These are phyloP conservation scores for Kradibia gibbosae DNA, from an alignment of 1,140 invertebrate genomes.

Conservation along the genomic window DNA sequence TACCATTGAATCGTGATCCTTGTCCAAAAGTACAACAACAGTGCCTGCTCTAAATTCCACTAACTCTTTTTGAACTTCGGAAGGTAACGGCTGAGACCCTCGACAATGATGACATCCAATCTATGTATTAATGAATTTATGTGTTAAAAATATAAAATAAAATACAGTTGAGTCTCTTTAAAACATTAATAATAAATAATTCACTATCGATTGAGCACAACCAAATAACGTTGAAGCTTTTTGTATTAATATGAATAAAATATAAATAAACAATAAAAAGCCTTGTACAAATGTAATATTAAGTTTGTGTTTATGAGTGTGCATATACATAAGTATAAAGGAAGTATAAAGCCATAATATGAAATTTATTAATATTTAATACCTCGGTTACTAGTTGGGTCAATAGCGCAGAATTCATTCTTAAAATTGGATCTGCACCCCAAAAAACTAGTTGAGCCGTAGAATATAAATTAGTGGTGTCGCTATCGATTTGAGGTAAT, in stretches of 20 bases:
- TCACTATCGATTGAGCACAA: background rate
- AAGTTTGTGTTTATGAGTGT: too few relatives aligned
- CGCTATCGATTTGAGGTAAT: constrained; percentile 53
- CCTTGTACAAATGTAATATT: background rate
- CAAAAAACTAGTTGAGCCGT: constrained; percentile 66
- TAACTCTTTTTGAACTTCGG: constrained; percentile 62
- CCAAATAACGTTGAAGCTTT: too few relatives aligned
- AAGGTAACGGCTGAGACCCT: constrained; percentile 61
- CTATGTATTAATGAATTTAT: constrained; percentile 51
- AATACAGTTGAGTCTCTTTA: background rate
- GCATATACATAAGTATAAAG: too few relatives aligned
- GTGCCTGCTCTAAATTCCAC: constrained; percentile 63
- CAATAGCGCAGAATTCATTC: constrained; percentile 63
- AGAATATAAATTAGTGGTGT: constrained; percentile 62
- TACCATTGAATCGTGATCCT: constrained; percentile 58
- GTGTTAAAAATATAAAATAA: constrained; percentile 15
- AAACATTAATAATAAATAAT: constrained; percentile 12
- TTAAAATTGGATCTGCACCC: constrained; percentile 63
- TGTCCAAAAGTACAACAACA: constrained; percentile 61
- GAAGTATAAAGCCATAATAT: background rate
- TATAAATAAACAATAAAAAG: background rate
- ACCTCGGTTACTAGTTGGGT: constrained; percentile 64
- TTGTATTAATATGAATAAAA: too few relatives aligned
- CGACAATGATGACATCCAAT: constrained; percentile 70
- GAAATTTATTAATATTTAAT: constrained; percentile 13